phyloP scores from a whole-genome alignment of 1,140 invertebrate genomes.

The Calliphora vicina region DNA sequence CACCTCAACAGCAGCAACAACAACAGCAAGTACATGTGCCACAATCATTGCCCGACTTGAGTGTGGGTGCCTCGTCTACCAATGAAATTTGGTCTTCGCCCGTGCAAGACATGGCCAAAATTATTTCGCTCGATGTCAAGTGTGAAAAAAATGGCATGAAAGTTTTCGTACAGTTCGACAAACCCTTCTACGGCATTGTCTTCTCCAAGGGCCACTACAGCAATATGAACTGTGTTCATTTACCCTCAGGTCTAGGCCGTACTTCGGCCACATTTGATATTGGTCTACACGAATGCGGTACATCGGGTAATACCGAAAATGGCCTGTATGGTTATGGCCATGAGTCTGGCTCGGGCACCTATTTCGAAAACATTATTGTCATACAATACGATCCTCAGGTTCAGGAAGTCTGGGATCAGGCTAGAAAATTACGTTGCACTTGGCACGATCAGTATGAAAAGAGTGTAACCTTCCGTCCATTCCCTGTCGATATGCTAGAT shows the following conservation, averaged over 20 bases:
- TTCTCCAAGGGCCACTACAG: conserved; percentile 93
- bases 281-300: conserved; percentile 89
- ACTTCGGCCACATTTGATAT: conserved; percentile 90
- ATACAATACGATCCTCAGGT: conserved; percentile 95
- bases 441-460: conserved; percentile 98
- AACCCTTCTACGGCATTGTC: conserved; percentile 93
- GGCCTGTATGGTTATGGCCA: conserved; percentile 83
- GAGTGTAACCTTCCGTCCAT: conserved; percentile 91
- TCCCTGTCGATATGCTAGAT: conserved; percentile 95
- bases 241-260: conserved; percentile 86
- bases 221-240: conserved; percentile 89
- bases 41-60: conserved; percentile 52
- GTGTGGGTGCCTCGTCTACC: conserved; percentile 61
- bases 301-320: conserved; percentile 88
- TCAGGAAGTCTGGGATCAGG: conserved; percentile 96
- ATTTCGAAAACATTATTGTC: conserved; percentile 94
- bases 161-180: conserved; percentile 90
- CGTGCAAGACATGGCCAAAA: conserved; percentile 88
- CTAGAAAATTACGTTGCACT: conserved; percentile 88
- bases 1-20: conserved; percentile 66
- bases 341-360: conserved; percentile 87
- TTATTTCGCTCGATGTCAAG: conserved; percentile 89
- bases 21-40: conserved; percentile 48
- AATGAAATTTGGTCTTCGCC: conserved; percentile 85
- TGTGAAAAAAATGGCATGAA: conserved; percentile 95